Conservation (phyloP, 2,113 vertebrate species). For the Osmerus mordax region DNA sequence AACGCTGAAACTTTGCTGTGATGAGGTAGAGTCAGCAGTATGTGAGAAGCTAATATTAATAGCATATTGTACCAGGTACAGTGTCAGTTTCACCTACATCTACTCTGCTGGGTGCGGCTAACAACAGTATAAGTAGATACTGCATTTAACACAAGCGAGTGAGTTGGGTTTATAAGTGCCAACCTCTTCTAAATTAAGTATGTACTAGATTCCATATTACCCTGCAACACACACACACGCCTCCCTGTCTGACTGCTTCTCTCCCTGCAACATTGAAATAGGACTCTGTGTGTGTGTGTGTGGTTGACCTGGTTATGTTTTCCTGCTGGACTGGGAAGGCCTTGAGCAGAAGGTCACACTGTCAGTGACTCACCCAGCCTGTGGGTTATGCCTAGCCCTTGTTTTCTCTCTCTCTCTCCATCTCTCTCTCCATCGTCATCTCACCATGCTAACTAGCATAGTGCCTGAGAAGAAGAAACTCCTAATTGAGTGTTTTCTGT, state of each 20-base stretch:
- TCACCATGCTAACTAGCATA: conserved; percentile 21
- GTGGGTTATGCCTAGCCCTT: conserved; percentile 6
- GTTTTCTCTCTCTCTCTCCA: conserved; percentile 20
- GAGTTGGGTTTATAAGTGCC: background rate
- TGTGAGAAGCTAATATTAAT: too few species aligned
- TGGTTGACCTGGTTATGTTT: conserved; percentile 54
- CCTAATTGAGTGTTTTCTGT: conserved; percentile 51
- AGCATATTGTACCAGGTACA: too few species aligned
- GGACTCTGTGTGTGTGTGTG: conserved; percentile 24
- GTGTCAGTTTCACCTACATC: too few species aligned
- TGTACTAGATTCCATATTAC: conserved; percentile 14
- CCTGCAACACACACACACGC: background rate
- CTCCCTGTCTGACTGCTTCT: background rate
- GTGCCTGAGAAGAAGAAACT: conserved; percentile 58
- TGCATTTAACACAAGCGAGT: background rate
- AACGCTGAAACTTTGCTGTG: too few species aligned
- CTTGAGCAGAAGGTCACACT: conserved; percentile 66
- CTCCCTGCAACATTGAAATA: too few species aligned
- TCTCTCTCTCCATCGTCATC: conserved; percentile 15
- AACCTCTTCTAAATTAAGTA: background rate
- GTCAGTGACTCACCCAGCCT: conserved; percentile 48
- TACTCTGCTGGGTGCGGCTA: too few species aligned
- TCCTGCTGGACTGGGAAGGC: conserved; percentile 39
- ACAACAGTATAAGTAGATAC: too few species aligned
- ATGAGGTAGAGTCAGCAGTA: too few species aligned